phyloP scores from a whole-genome alignment of 2,797 vertebrate genomes.

The Chrysolophus pictus region DNA sequence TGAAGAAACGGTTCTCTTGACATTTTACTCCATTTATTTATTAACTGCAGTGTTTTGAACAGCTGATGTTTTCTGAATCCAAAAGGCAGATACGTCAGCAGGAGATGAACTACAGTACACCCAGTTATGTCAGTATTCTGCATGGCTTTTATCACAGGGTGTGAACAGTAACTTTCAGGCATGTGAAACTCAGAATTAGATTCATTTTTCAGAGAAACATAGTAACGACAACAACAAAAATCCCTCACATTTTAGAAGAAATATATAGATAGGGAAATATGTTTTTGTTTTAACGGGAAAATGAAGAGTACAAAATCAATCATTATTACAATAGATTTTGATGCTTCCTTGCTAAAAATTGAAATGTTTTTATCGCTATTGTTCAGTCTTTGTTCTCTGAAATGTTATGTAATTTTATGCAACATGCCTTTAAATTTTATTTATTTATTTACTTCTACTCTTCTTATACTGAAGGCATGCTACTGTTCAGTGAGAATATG shows the following conservation, averaged over 20 bases:
- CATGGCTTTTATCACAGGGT: constrained; percentile 73
- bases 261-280: background rate
- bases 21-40: constrained; percentile 29
- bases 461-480: background rate
- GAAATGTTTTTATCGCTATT: background rate
- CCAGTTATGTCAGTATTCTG: constrained; percentile 75
- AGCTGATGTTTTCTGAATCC: constrained; percentile 57
- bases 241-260: background rate
- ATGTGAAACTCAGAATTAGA: constrained; percentile 18
- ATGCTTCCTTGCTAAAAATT: background rate
- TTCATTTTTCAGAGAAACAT: background rate
- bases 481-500: background rate
- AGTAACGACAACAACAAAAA: background rate
- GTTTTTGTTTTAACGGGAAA: background rate
- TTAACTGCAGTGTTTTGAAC: constrained; percentile 21
- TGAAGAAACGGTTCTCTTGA: constrained; percentile 20
- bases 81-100: constrained; percentile 24
- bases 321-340: background rate
- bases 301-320: background rate
- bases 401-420: background rate
- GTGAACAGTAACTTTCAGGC: constrained; percentile 55
- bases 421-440: background rate
- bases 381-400: background rate
- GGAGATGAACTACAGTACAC: constrained; percentile 74
- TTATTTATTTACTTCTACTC: background rate